A percentile compares a stretch with the other conserved stretches of the same genome.
These are phyloP conservation scores for Cassiopea xamachana DNA, from an alignment of 30 jellyfish, hydroid and myxozoan genomes.

Conservation along the genomic window DNA sequence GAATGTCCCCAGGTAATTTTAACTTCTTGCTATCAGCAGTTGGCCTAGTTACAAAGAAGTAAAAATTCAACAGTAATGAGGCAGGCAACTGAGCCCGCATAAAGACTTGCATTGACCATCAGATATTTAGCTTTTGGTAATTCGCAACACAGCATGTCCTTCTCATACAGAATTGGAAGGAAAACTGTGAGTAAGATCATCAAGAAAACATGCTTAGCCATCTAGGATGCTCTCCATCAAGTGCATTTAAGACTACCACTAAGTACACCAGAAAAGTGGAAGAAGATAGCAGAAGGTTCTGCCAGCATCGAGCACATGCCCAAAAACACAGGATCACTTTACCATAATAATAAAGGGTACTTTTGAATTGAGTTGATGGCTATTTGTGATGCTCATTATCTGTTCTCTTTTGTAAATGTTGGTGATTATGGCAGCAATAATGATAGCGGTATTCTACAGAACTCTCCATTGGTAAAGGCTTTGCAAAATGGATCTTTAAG, in stretches of 20 bases:
- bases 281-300: constrained; percentile 25
- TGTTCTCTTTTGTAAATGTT: constrained; percentile 35
- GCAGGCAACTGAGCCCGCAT: constrained; percentile 42
- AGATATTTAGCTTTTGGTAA: constrained; percentile 73
- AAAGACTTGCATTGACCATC: constrained; percentile 37
- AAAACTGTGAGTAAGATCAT: constrained; percentile 39
- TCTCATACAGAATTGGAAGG: constrained; percentile 33
- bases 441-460: constrained; percentile 40
- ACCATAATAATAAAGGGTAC: constrained; percentile 10
- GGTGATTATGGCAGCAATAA: constrained; percentile 58
- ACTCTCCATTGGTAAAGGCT: constrained; percentile 23
- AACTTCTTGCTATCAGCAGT: background rate
- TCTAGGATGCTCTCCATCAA: constrained; percentile 1
- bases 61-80: background rate
- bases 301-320: background rate
- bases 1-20: background rate
- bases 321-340: constrained; percentile 30
- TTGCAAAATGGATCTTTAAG: background rate
- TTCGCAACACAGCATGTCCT: constrained; percentile 41
- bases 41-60: background rate
- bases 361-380: constrained; percentile 58
- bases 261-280: constrained; percentile 27
- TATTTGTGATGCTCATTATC: constrained; percentile 54
- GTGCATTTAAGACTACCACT: background rate
- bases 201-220: constrained; percentile 30